Base-by-base conservation (phyloP, 2,797 vertebrate species). In the Numenius phaeopus region DNA sequence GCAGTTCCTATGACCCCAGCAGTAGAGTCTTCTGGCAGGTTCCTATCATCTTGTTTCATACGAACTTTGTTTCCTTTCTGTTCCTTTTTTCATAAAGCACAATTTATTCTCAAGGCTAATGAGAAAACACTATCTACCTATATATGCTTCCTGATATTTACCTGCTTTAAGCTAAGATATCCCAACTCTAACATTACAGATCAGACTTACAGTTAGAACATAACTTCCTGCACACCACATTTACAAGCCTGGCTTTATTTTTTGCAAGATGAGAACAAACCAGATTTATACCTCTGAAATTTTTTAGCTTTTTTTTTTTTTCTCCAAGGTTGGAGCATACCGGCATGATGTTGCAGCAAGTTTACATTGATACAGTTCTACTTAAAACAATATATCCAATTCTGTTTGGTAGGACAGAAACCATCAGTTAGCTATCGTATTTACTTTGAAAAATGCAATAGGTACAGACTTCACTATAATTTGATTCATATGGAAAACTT, bases 151-250 rank as follows among this genome's bases (percentile, higher is more conserved):
- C 42, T 23, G 17, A 54, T 52, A 55, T 16, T 82, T 21, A 57
- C 17, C 5, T 2, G 0, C 19, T 80, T 58, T 50, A 93, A 84
- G 14, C 13, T 55, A 69, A 72, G 19, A 9, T 22, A 80, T 2
- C 2, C 6, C 15, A 78, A 24, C 32, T 79, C 27, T 70, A 82
- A 47, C 4, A 7, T 37, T 58, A 46, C 21, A 34, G 4, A 17
- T 1, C 40, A 24, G 17, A 29, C 4, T 2, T 50, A 66, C 11
- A 75, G 27, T 26, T 86, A 75, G 22, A 75, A n/a, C 4, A 0
- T 6, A 50, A 34, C 3, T 26, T 73, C 10, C 22, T 47, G 30
- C 0, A 1, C 11, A 23, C 9, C 14, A 47, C 5, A 14, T 9
- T 32, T 29, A 30, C 14, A 71, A 88, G 42, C 5, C 9, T 50